Base-by-base conservation (phyloP, 2,797 vertebrate species). In the Sebastes iracundus region DNA sequence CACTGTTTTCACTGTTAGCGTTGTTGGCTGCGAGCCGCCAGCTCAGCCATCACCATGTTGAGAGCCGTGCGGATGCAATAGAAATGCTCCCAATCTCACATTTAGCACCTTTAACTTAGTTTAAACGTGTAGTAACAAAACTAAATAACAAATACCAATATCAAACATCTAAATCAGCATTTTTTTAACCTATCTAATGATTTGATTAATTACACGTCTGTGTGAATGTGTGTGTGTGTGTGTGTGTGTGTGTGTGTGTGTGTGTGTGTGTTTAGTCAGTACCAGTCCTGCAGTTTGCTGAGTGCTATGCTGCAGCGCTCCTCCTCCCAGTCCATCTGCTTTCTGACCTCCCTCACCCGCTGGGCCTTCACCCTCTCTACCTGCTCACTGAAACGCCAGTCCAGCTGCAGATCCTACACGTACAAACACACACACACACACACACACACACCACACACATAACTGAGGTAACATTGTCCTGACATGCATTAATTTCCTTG, bases 271-370 rank as follows among this genome's bases (percentile, higher is more conserved):
- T 33, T 6, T 12, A 4, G 13, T 73, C 27, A 53, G 69, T 89
- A 98, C 97, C 96, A 93, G 11, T 92, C 89, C 91, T 89, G 95
- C 32, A 99, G 83, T 81, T 98, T 99, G 81, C 84, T 92, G 61
- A 98, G 92, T 38, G 94, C 96, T 53, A 96, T 83, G 6, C 75
- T 80, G 75, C 94, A 72, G 79, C 92, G 96, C 91, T 99, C 97
- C 12, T 90, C 88, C 77, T 98, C 97, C 98, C 97, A 98, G 65
- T 91, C 94, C 89, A 98, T 85, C 82, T 98, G 95, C 68, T 92
- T 96, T 87, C 95, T 92, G 79, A 96, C 94, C 72, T 95, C 91
- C 35, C 88, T 94, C 77, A 97, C 94, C 71, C 72, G 94, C 73
- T 93, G 82, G 25, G 87, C 92, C 52, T 90, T 97, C 86, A 88